Evolutionary conservation across 2,888 invertebrate genomes (phyloP).

Genomic region (Spodoptera exigua): DNA sequence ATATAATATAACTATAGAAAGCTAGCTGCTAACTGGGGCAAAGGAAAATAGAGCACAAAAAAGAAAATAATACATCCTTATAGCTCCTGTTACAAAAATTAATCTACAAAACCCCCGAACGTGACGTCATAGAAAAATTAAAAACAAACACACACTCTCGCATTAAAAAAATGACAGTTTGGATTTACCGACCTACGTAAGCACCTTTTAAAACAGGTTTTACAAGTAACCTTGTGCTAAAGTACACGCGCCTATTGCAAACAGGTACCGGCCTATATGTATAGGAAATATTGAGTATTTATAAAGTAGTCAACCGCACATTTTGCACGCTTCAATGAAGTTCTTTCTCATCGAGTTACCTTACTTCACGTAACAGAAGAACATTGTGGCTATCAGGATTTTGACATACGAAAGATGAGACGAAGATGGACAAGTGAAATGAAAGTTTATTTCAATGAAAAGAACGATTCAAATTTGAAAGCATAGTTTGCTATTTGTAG

Average conservation of each 20-base stretch:
- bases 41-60: too few species aligned
- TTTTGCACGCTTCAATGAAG: slow-evolving; percentile 40
- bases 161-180: too few species aligned
- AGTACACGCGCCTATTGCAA: slow-evolving; percentile 7
- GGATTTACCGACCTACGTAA: background rate
- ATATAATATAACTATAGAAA: too few species aligned
- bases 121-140: too few species aligned
- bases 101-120: too few species aligned
- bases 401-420: slow-evolving; percentile 40
- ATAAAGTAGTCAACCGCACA: slow-evolving; percentile 11
- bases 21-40: too few species aligned
- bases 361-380: slow-evolving; percentile 42
- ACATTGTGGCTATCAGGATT: slow-evolving; percentile 22
- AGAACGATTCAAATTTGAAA: background rate
- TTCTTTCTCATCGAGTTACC: slow-evolving; percentile 27
- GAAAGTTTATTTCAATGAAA: slow-evolving; percentile 1
- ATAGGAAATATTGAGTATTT: slow-evolving; percentile 26
- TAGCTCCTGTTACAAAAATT: too few species aligned
- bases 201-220: slow-evolving; percentile 25
- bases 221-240: slow-evolving; percentile 38
- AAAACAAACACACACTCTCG: too few species aligned
- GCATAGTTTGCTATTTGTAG: background rate
- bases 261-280: slow-evolving; percentile 15
- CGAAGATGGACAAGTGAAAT: slow-evolving; percentile 30
- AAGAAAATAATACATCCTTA: too few species aligned